Evolutionary conservation across 2,888 invertebrate genomes (phyloP).

Genomic region (Heliconius ethilla): DNA sequence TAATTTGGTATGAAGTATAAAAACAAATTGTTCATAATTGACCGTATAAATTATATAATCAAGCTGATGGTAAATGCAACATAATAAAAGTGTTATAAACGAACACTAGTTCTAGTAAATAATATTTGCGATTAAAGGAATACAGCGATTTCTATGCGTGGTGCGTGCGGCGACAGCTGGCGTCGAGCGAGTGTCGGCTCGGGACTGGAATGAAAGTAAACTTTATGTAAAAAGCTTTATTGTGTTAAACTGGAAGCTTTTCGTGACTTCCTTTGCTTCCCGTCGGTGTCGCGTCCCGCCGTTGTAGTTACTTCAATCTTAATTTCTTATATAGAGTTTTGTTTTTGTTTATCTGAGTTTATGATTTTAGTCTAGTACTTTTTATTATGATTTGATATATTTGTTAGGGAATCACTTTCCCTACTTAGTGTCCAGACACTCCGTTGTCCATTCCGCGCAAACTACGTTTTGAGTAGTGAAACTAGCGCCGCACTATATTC

Average conservation of each 20-base stretch:
- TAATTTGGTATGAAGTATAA: too few relatives aligned
- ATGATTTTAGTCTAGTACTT: background rate
- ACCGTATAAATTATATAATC: too few relatives aligned
- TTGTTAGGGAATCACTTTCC: background rate
- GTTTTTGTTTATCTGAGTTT: background rate
- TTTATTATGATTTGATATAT: background rate
- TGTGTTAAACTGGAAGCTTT: conserved; percentile 17
- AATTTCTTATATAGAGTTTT: background rate
- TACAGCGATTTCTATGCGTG: conserved; percentile 21
- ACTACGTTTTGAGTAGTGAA: too few relatives aligned
- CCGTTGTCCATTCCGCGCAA: background rate
- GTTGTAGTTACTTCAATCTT: background rate
- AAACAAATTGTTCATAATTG: too few relatives aligned
- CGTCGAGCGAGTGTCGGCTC: conserved; percentile 12
- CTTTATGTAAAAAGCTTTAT: conserved; percentile 21
- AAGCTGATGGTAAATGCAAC: background rate
- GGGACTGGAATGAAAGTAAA: background rate
- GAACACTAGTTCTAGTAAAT: too few relatives aligned
- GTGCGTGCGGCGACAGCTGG: conserved; percentile 22
- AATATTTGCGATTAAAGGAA: background rate
- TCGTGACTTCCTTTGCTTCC: conserved; percentile 1
- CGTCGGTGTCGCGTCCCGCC: background rate
- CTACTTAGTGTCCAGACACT: background rate
- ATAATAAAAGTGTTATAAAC: background rate
- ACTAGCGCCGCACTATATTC: too few relatives aligned